phyloP scores from a whole-genome alignment of 2,797 vertebrate species.

The Falco concolor region DNA sequence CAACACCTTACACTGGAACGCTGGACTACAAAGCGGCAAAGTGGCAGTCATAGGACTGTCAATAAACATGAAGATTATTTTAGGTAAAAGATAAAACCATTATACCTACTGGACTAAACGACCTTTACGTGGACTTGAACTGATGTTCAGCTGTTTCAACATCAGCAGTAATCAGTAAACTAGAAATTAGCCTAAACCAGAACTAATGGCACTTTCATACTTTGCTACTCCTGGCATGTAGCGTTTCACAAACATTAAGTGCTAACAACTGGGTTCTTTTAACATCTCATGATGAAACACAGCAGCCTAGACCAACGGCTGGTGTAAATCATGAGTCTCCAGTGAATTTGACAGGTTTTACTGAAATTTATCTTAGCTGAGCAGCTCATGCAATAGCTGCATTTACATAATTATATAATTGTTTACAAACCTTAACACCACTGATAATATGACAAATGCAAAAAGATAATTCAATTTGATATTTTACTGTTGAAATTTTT shows the following conservation, averaged over 20 bases:
- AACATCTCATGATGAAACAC: background rate
- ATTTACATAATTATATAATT: background rate
- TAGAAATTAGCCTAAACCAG: background rate
- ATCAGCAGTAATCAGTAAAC: background rate
- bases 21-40: background rate
- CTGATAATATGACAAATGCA: background rate
- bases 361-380: background rate
- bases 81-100: background rate
- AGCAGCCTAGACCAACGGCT: background rate
- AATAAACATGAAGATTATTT: background rate
- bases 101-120: background rate
- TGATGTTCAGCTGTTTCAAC: background rate
- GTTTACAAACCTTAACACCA: background rate
- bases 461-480: background rate
- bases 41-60: background rate
- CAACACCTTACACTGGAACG: background rate
- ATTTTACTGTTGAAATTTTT: background rate
- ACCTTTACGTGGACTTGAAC: background rate
- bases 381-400: background rate
- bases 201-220: background rate
- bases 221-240: background rate
- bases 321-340: background rate
- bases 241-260: background rate
- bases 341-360: background rate
- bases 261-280: background rate